Percentiles rank a stretch among this genome's conserved stretches.
Evolutionary conservation across 2,888 invertebrate species (phyloP).

Genomic region (Tetropium fuscum): DNA sequence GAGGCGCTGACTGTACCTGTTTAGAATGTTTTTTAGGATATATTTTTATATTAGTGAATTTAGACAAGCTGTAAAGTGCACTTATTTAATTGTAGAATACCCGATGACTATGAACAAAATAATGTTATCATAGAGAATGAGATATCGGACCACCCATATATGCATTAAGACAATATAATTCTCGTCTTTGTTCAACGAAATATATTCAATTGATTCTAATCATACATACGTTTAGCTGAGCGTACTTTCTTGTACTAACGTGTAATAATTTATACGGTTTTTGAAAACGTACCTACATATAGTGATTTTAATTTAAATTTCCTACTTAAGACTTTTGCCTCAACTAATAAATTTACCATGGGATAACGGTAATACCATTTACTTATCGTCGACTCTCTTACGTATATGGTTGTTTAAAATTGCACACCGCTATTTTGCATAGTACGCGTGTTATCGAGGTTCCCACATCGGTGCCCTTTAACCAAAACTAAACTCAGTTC

Average conservation of each 20-base stretch:
- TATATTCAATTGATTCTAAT: conserved; percentile 30
- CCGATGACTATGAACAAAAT: too few species aligned
- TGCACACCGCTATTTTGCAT: conserved; percentile 48
- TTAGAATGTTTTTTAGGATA: too few species aligned
- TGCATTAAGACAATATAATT: conserved; percentile 8
- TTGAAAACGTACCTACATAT: conserved; percentile 30
- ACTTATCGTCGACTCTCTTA: conserved; percentile 53
- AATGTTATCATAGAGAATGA: too few species aligned
- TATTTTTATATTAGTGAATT: too few species aligned
- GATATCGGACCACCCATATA: not conserved
- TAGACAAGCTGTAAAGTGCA: too few species aligned
- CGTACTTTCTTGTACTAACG: conserved; percentile 34
- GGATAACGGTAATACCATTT: conserved; percentile 54
- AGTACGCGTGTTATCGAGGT: conserved; percentile 42
- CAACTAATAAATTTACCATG: conserved; percentile 54
- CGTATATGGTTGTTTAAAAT: conserved; percentile 52
- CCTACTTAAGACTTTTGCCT: conserved; percentile 47
- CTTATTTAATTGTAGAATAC: too few species aligned
- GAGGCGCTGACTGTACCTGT: too few species aligned
- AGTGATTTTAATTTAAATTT: conserved; percentile 51
- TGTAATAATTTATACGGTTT: conserved; percentile 38
- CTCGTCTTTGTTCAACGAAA: conserved; percentile 38
- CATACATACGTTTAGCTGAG: conserved; percentile 39
- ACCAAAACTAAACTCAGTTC: conserved; percentile 39
- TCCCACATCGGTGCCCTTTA: conserved; percentile 45